These are phyloP conservation scores for Amphipyra tragopoginis DNA, from an alignment of 2,888 invertebrate species.

Conservation along the genomic window DNA sequence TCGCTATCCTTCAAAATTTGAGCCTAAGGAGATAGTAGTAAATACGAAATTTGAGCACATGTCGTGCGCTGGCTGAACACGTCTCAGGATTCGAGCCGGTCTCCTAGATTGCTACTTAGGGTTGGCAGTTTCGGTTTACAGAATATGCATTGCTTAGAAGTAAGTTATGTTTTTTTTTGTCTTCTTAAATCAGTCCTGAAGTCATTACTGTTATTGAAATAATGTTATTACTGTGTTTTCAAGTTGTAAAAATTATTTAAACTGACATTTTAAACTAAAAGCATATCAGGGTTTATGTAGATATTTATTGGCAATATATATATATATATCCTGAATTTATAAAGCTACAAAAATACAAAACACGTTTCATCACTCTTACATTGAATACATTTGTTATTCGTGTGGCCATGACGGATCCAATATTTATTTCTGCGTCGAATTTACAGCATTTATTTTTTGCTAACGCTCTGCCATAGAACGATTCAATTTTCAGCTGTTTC, in stretches of 20 bases:
- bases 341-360: constrained; percentile 33
- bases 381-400: constrained; percentile 42
- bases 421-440: constrained; percentile 38
- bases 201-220: too few species aligned
- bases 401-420: constrained; percentile 27
- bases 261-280: too few species aligned
- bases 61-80: constrained; percentile 67
- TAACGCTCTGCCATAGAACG: constrained; percentile 18
- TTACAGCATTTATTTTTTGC: constrained; percentile 33
- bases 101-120: constrained; percentile 72
- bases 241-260: too few species aligned
- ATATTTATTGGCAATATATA: too few species aligned
- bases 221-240: too few species aligned
- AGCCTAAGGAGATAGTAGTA: constrained; percentile 33
- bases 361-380: constrained; percentile 18
- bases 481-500: constrained; percentile 39
- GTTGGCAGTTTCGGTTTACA: constrained; percentile 55
- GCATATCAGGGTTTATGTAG: too few species aligned
- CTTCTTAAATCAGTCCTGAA: too few species aligned
- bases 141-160: neutral
- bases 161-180: too few species aligned
- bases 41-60: constrained; percentile 63
- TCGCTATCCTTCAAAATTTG: constrained; percentile 33
- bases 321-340: constrained; percentile 7
- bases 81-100: constrained; percentile 67